phyloP scores from a whole-genome alignment of 2,113 vertebrate species.

The Gymnocephalus cernua region DNA sequence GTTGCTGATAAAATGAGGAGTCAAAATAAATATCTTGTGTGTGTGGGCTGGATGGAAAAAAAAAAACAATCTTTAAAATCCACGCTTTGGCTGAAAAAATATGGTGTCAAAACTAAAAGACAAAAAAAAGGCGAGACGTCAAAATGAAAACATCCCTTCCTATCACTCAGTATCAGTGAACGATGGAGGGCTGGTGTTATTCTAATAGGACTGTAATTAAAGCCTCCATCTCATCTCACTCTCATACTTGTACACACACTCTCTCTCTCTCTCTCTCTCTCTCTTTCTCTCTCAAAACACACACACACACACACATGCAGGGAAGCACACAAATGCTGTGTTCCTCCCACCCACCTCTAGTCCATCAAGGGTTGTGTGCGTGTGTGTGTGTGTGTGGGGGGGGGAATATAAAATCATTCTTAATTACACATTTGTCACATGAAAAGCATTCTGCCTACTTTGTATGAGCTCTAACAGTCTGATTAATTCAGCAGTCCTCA shows the following conservation, averaged over 20 bases:
- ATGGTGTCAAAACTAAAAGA: conserved; percentile 65
- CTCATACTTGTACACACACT: conserved; percentile 39
- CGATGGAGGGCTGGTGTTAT: conserved; percentile 67
- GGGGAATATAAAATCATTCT: conserved; percentile 80
- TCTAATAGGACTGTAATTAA: conserved; percentile 81
- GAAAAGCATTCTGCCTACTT: conserved; percentile 80
- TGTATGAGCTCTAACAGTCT: conserved; percentile 76
- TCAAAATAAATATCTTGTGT: conserved; percentile 52
- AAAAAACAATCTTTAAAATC: conserved; percentile 50
- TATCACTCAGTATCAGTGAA: conserved; percentile 67
- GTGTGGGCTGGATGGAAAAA: conserved; percentile 49
- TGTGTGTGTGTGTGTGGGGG: too few species aligned
- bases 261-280: too few species aligned
- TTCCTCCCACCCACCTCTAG: conserved; percentile 73
- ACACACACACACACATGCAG: conserved; percentile 41
- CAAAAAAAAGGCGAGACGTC: conserved; percentile 49
- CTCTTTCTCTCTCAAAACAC: conserved; percentile 37
- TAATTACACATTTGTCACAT: conserved; percentile 88
- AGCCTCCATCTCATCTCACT: conserved; percentile 77
- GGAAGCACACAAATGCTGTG: conserved; percentile 69
- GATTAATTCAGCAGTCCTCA: conserved; percentile 82
- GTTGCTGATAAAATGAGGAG: conserved; percentile 51
- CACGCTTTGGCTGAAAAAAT: conserved; percentile 64
- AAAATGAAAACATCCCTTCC: conserved; percentile 74
- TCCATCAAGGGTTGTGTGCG: conserved; percentile 62